Evolutionary conservation across 92 coral and sea anemone species (phyloP), one percentile per base, ranked within the genome.

Genomic region (Hydrozoanthus gracilis): DNA sequence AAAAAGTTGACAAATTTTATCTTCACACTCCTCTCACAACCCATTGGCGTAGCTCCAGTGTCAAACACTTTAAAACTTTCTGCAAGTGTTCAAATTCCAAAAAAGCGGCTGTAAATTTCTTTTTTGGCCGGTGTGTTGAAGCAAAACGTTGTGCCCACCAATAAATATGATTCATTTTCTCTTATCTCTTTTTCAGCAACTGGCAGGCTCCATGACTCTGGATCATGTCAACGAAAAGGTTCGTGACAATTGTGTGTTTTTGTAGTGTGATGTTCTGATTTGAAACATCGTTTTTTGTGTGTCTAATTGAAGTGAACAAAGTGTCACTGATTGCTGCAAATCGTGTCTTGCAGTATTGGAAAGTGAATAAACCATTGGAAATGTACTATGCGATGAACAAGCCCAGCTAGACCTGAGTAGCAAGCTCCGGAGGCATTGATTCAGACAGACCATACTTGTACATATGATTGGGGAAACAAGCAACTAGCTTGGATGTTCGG

Each of bases 161-260:
- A 27, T 27, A 27, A 27, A 27, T 27, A 27, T 27, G 39, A 27
- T 27, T 27, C 39, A 44, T 17, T 12, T 15, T 27, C 93, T 72
- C 77, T 27, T 18, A 3, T 79, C 10, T 68, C 12, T 35, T 8
- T 78, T 83, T n/a, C 69, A 97, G 99, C 98, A 95, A 75, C 94
- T 97, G 14, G 94, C 95, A n/a, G 99, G 99, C 8, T 93, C 95
- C 48, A 97, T 97, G 99, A 92, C 90, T 39, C 78, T 97, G 91
- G 99, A 97, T 64, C 87, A 87, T 77, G 99, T 97, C n/a, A 97
- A 97, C 67, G 99, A 97, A 88, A 97, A 97, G 98, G 99, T 97
- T 82, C 15, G 82, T 15, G 18, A 11, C 8, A 9, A 8, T 10
- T 47, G 8, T 50, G 20, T 71, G 8, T 11, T 12, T 20, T 12